A percentile compares a stretch with the other conserved stretches of the same genome.
Conservation (phyloP, 2,113 vertebrate genomes). For the Urocitellus parryii region DNA sequence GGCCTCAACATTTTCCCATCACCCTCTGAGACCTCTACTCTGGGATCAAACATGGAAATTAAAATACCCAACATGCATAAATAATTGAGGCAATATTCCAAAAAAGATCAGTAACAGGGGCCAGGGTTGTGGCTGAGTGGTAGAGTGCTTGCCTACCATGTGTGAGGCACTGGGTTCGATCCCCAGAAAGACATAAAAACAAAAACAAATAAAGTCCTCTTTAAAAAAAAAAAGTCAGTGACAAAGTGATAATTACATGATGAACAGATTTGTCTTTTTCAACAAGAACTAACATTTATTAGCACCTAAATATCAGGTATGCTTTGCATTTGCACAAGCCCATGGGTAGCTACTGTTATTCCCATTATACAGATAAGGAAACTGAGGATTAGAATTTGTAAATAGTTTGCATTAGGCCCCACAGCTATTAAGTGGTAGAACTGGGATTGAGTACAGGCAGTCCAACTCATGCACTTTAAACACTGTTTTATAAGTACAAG, state of each 20-base stretch:
- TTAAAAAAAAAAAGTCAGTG: neutral
- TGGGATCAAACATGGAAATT: neutral
- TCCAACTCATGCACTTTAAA: neutral
- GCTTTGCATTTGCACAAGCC: neutral
- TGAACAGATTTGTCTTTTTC: neutral
- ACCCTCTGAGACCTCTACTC: neutral
- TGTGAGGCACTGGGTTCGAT: too few relatives aligned
- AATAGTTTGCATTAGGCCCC: neutral
- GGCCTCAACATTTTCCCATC: neutral
- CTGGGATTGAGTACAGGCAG: neutral
- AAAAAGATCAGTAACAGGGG: neutral
- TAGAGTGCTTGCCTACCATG: too few relatives aligned
- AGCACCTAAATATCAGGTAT: neutral
- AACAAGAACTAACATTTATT: neutral
- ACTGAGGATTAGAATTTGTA: neutral
- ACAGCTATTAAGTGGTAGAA: neutral
- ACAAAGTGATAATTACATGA: neutral
- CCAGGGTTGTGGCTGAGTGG: too few relatives aligned
- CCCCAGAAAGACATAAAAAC: too few relatives aligned
- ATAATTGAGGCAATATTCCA: neutral
- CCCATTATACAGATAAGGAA: slow-evolving; percentile 11
- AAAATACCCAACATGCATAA: neutral
- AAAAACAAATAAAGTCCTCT: too few relatives aligned
- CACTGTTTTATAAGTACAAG: neutral
- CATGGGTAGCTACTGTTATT: neutral